Conservation (phyloP, 2,797 vertebrate genomes). For the Melanotaenia trifasciata region DNA sequence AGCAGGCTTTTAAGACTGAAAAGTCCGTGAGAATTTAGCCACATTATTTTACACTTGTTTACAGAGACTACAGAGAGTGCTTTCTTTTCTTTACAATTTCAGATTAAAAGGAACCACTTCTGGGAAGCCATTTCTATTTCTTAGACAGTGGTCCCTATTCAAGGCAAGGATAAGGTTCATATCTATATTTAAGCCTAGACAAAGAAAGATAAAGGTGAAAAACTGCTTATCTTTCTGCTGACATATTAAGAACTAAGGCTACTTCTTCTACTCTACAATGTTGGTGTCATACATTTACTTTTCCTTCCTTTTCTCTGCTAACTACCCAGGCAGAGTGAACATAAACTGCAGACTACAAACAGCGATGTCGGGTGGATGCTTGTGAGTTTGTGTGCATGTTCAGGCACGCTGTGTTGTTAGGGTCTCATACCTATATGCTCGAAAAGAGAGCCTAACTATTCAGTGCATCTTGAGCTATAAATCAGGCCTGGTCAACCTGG, state of each 20-base stretch:
- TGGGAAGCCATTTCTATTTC: slow-evolving; percentile 63
- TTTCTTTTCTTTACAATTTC: slow-evolving; percentile 50
- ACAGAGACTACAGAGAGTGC: slow-evolving; percentile 17
- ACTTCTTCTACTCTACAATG: slow-evolving; percentile 55
- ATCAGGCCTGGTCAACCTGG: slow-evolving; percentile 84
- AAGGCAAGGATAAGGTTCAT: slow-evolving; percentile 69
- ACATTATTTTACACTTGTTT: slow-evolving; percentile 47
- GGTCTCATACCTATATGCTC: slow-evolving; percentile 56
- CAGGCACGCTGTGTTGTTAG: slow-evolving; percentile 25
- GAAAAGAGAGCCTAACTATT: slow-evolving; percentile 61
- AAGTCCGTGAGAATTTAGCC: slow-evolving; percentile 48
- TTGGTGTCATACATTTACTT: slow-evolving; percentile 47
- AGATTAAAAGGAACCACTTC: slow-evolving; percentile 60
- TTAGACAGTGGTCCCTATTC: slow-evolving; percentile 61
- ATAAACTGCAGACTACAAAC: slow-evolving; percentile 38
- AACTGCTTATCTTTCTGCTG: slow-evolving; percentile 67
- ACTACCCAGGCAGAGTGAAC: slow-evolving; percentile 38
- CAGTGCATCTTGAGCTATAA: slow-evolving; percentile 77
- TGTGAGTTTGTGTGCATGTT: slow-evolving; percentile 43
- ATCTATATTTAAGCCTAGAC: slow-evolving; percentile 72
- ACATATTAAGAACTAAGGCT: slow-evolving; percentile 63
- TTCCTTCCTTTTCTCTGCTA: slow-evolving; percentile 16
- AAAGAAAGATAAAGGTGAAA: slow-evolving; percentile 71
- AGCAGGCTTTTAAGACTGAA: slow-evolving; percentile 45
- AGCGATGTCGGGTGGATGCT: slow-evolving; percentile 7